phyloP scores from a whole-genome alignment of 2,113 vertebrate genomes.

The Ornithorhynchus anatinus region DNA sequence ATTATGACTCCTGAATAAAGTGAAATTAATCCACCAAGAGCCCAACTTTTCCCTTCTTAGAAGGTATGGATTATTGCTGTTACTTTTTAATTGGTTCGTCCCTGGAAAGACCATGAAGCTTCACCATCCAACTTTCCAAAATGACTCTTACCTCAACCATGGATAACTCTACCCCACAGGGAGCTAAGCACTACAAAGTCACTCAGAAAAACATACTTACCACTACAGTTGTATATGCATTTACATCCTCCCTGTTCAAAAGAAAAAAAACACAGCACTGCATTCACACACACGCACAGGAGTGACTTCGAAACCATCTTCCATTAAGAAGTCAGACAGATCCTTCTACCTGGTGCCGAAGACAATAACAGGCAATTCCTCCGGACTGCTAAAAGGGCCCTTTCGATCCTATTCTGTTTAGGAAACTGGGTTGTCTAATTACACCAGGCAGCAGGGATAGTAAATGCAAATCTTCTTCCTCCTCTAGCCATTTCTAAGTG shows the following conservation, averaged over 20 bases:
- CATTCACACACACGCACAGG: no score
- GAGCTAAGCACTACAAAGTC: neutral
- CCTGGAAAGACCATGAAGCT: neutral
- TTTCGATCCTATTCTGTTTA: constrained; percentile 1
- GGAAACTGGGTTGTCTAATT: neutral
- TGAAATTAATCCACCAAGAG: neutral
- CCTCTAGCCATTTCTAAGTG: neutral
- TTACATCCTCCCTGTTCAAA: neutral
- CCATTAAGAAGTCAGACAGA: neutral
- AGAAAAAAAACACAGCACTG: no score
- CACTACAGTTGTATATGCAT: neutral
- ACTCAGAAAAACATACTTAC: neutral
- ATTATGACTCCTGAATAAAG: neutral
- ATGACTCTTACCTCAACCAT: neutral
- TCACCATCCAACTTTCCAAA: neutral
- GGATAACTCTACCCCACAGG: neutral
- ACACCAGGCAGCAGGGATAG: neutral
- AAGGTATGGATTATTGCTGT: neutral
- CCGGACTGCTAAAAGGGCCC: neutral
- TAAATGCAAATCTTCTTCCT: neutral
- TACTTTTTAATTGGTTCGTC: neutral
- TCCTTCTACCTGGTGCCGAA: neutral
- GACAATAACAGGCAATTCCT: neutral
- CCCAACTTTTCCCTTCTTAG: neutral
- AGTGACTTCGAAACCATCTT: neutral